Base-by-base conservation (phyloP, 2,888 invertebrate species). In the Andrena bucephala region DNA sequence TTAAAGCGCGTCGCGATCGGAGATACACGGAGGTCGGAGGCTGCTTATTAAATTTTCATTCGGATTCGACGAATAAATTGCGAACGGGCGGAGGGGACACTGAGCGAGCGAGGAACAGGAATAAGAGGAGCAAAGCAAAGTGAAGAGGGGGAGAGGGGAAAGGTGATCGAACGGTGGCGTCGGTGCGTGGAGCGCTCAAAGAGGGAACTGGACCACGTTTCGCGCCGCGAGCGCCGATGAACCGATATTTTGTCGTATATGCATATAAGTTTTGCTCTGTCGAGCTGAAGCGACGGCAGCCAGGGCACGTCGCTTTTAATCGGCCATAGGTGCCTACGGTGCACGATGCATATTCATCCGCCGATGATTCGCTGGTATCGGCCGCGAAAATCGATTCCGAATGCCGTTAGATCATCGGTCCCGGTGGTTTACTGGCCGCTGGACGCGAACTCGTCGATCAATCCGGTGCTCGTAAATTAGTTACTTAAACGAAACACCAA, bases 21-120 rank as follows among this genome's bases (percentile, higher is more conserved):
- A 81, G 71, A 81, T 81, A 72, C 63, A 60, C 48, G 59, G 7
- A 29, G 54, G 54, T 74, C 75, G 48, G 3, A n/a, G 68, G 36
- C 33, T 62, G 83, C 67, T 82, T 82, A 82, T 82, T 83, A 82
- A 82, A 82, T 68, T 76, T 71, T 66, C 68, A 63, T 50, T 62
- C 7, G 70, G 57, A 42, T 60, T 48, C 74, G 67, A 33, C 52
- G 83, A 68, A 83, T 83, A 77, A 83, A 77, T 83, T 60, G 77
- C 63, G 52, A 48, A 27, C 54, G 54, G 36, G 27, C 33, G 54
- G 29, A 29, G 31, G 33, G 63, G 67, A 71, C 66, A 33, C n/a
- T 20, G 24, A n/a, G 29, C 29, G 50, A 16, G 36, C 31, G 54
- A 24, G 4, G 42, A 52, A 54, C 31, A 36, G 36, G 68, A 60